Conservation (phyloP, 2,888 invertebrate species). For the Petrolisthes cinctipes region DNA sequence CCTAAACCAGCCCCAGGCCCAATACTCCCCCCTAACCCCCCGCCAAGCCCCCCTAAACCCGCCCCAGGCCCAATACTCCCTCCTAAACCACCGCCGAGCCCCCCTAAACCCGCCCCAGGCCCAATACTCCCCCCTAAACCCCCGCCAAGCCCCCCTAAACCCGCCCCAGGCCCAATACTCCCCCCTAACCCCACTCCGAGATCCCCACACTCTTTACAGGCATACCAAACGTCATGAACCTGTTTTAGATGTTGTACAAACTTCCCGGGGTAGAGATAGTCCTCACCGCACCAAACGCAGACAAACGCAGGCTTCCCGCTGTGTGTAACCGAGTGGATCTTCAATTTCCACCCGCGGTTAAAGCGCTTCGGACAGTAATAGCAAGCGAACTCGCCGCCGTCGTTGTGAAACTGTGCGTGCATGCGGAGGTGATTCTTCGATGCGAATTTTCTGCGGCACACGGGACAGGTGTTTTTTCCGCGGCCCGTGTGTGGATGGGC, state of each 20-base stretch:
- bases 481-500: conserved; percentile 1
- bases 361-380: conserved; percentile 46
- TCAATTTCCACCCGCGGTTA: conserved; percentile 52
- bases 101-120: too few relatives aligned
- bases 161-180: too few relatives aligned
- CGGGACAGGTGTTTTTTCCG: conserved; percentile 14
- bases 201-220: conserved; percentile 45
- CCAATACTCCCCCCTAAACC: too few relatives aligned
- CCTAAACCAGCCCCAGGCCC: too few relatives aligned
- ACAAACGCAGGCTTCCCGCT: conserved; percentile 45
- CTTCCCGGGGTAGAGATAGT: conserved; percentile 55
- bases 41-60: too few relatives aligned
- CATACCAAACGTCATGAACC: conserved; percentile 26
- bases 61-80: too few relatives aligned
- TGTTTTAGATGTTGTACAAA: conserved; percentile 40
- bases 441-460: conserved; percentile 32
- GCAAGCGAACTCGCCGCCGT: conserved; percentile 42
- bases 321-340: conserved; percentile 50
- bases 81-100: too few relatives aligned
- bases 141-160: too few relatives aligned
- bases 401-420: conserved; percentile 42
- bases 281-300: conserved; percentile 44
- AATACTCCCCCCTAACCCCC: too few relatives aligned
- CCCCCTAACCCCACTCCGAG: too few relatives aligned
- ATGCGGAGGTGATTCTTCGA: conserved; percentile 41